These are phyloP conservation scores for Neofelis nebulosa DNA, from an alignment of 2,113 vertebrate genomes.

Conservation along the genomic window DNA sequence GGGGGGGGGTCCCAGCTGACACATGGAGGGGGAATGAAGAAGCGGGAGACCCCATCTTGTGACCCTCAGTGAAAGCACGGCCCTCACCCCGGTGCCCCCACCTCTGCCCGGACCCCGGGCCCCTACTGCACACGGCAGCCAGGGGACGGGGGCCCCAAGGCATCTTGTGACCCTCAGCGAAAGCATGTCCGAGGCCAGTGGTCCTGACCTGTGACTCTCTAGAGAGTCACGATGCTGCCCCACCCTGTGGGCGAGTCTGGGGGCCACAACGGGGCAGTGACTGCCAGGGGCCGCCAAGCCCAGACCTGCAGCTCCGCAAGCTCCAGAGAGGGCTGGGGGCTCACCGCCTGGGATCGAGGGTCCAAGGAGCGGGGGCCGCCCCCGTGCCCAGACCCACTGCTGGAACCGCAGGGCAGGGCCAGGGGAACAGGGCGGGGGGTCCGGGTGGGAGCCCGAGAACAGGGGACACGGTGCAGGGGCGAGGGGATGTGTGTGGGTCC, in stretches of 20 bases:
- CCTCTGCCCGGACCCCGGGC: background rate
- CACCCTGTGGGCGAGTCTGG: background rate
- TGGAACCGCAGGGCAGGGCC: background rate
- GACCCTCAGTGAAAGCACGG: no score
- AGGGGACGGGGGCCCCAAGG: no score
- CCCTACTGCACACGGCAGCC: background rate
- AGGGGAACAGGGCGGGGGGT: background rate
- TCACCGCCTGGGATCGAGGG: fast-evolving
- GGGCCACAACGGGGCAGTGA: background rate
- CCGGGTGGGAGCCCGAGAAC: no score
- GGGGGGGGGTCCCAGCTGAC: background rate
- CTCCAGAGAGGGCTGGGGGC: background rate
- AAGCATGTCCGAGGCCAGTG: background rate
- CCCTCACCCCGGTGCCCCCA: background rate
- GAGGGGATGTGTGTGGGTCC: no score
- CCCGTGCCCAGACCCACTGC: background rate
- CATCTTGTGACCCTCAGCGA: background rate
- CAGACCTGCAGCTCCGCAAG: background rate
- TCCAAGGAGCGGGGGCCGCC: background rate
- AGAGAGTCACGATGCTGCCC: no score
- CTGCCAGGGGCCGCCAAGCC: background rate
- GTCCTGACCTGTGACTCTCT: background rate
- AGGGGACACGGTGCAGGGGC: background rate
- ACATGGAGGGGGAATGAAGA: background rate
- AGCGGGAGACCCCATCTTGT: fast-evolving